Percentiles rank a stretch among this genome's conserved stretches.
Conservation (phyloP, 2,888 invertebrate genomes). For the Drosophila eohydei region DNA sequence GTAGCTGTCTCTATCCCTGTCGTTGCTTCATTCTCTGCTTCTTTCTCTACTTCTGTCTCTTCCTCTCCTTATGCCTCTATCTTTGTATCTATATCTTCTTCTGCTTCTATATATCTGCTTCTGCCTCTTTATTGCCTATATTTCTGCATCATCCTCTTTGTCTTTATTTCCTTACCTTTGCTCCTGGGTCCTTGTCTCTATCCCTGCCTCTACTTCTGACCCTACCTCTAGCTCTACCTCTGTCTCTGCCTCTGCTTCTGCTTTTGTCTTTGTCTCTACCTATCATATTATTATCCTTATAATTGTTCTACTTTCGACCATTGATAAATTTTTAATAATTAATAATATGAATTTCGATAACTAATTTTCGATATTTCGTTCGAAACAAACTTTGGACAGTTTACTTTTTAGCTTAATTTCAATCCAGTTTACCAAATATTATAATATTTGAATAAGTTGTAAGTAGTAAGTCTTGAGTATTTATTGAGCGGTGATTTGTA, state of each 20-base stretch:
- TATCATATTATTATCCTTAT: neutral
- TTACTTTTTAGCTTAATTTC: neutral
- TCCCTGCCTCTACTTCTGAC: neutral
- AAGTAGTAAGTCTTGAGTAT: neutral
- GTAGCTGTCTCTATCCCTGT: neutral
- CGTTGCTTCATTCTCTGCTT: too few species aligned
- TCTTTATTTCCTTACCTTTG: neutral
- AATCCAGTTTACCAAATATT: neutral
- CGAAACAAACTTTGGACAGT: neutral
- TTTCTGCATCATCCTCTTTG: neutral
- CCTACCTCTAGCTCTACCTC: neutral
- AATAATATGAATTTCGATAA: neutral
- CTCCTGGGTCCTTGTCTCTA: neutral
- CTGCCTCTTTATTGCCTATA: neutral
- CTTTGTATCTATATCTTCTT: too few species aligned
- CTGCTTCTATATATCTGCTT: neutral
- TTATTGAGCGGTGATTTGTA: neutral
- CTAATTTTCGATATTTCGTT: neutral
- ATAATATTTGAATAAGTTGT: neutral
- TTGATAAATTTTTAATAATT: too few species aligned
- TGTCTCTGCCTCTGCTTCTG: neutral
- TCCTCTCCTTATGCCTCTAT: neutral
- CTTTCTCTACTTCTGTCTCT: neutral
- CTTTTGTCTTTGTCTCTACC: neutral
- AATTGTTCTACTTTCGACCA: neutral